Evolutionary conservation across 2,888 invertebrate species (phyloP), one percentile per base, ranked within the genome.

Genomic region (Drosophila aldrichi): DNA sequence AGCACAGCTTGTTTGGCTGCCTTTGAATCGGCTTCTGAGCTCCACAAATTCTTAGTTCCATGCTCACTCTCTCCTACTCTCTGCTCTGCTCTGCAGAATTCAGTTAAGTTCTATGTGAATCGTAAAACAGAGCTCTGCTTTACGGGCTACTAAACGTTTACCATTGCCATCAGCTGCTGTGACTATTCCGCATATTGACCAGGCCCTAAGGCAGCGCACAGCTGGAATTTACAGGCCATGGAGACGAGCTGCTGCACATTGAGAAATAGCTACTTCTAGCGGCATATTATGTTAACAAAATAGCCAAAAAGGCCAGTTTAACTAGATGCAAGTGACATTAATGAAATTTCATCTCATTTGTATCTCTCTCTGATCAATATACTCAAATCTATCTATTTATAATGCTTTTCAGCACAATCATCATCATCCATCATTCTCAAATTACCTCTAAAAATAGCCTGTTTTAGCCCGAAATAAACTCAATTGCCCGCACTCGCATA

Each of bases 1-100:
- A 84, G 88, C 86, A 84, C 88, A 78, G 66, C 79, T 74, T 77
- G 62, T 61, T 61, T 67, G 49, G 60, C 74, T 74, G 56, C 56
- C 46, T 34, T 44, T 57, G 46, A 14, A 51, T 67, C 43, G 22
- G 22, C 38, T 44, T n/a, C n/a, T 36, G 40, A 16, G n/a, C 43
- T 63, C 62, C 52, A 20, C 49, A 49, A 34, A 32, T 32, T 49
- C 49, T 49, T 34, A 34, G 49, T 49, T 25, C 49, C 29, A 2
- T 7, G 7, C 29, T 8, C 7, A 8, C 29, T 1, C 29, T 1
- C 8, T 8, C 8, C 29, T 4, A 3, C 29, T 29, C 29, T 29
- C 8, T 29, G 8, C 29, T 8, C 29, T 32, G 32, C 32, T 32
- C 32, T 32, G 32, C 32, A 32, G 32, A 10, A 32, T 10, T 29